phyloP scores from a whole-genome alignment of 2,797 vertebrate species.

The Neosalanx taihuensis region DNA sequence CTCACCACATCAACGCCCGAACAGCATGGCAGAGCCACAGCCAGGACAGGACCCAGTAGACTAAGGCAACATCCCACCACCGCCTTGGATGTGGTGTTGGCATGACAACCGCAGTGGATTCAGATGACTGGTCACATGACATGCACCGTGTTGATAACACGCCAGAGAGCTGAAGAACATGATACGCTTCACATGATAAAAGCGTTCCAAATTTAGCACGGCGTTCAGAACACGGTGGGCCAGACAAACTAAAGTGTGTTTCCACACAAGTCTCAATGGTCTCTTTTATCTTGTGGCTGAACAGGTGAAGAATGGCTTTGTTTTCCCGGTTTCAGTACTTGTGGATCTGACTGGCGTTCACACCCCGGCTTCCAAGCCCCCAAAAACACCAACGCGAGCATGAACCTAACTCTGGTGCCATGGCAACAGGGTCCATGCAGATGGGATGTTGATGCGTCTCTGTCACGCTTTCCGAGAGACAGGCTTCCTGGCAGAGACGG shows the following conservation, averaged over 20 bases:
- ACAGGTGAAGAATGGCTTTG: slow-evolving; percentile 29
- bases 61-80: slow-evolving; percentile 5
- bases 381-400: slow-evolving; percentile 40
- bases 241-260: too few species aligned
- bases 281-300: slow-evolving; percentile 22
- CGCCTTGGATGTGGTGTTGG: slow-evolving; percentile 66
- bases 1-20: not conserved
- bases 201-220: slow-evolving; percentile 34
- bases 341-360: slow-evolving; percentile 32
- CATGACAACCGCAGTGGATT: slow-evolving; percentile 72
- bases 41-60: not conserved
- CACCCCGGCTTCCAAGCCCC: slow-evolving; percentile 33
- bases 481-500: slow-evolving; percentile 27
- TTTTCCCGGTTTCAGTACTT: slow-evolving; percentile 44
- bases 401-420: slow-evolving; percentile 53
- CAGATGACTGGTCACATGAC: slow-evolving; percentile 62
- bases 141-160: slow-evolving; percentile 61
- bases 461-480: slow-evolving; percentile 40
- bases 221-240: not conserved
- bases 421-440: slow-evolving; percentile 60
- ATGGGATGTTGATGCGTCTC: slow-evolving; percentile 50
- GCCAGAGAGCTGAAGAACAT: slow-evolving; percentile 49
- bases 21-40: not conserved
- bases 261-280: not conserved
- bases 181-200: slow-evolving; percentile 38